These are phyloP conservation scores for Hydractinia symbiolongicarpus DNA, from an alignment of 30 jellyfish, hydroid and myxozoan genomes.

Conservation along the genomic window DNA sequence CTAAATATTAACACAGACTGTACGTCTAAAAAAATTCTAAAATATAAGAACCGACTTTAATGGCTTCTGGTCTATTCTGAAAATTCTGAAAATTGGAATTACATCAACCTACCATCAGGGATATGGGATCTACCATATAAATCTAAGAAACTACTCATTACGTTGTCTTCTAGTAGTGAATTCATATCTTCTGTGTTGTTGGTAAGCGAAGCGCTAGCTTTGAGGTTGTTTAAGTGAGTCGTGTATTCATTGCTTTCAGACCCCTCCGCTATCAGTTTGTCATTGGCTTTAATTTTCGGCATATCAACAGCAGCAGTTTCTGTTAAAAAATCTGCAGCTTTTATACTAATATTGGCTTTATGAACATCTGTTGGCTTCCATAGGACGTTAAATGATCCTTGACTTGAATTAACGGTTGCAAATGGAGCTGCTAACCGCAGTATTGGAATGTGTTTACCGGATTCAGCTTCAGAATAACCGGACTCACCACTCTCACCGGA, in stretches of 20 bases:
- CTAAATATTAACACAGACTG: too few species aligned
- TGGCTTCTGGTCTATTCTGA: too few species aligned
- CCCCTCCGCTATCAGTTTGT: not conserved
- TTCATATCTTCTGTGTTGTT: not conserved
- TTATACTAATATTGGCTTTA: conserved; percentile 1
- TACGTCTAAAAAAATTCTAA: too few species aligned
- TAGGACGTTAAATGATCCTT: not conserved
- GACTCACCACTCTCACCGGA: conserved; percentile 2
- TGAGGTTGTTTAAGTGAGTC: not conserved
- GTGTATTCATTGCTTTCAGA: not conserved
- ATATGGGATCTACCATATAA: not conserved
- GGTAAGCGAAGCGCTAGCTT: not conserved
- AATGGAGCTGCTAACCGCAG: conserved; percentile 5
- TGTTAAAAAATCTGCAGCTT: conserved; percentile 5
- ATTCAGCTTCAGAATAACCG: conserved; percentile 6
- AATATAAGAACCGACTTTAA: too few species aligned
- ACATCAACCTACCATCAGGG: not conserved
- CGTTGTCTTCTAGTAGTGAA: not conserved
- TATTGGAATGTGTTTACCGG: conserved; percentile 11
- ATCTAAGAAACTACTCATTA: not conserved
- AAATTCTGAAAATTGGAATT: too few species aligned
- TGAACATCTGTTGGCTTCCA: not conserved
- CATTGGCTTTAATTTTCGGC: not conserved
- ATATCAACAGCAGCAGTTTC: not conserved
- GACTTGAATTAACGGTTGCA: not conserved